Evolutionary conservation across 1,140 invertebrate species (phyloP), one percentile per base, ranked within the genome.

Genomic region (Plutomurus gul): DNA sequence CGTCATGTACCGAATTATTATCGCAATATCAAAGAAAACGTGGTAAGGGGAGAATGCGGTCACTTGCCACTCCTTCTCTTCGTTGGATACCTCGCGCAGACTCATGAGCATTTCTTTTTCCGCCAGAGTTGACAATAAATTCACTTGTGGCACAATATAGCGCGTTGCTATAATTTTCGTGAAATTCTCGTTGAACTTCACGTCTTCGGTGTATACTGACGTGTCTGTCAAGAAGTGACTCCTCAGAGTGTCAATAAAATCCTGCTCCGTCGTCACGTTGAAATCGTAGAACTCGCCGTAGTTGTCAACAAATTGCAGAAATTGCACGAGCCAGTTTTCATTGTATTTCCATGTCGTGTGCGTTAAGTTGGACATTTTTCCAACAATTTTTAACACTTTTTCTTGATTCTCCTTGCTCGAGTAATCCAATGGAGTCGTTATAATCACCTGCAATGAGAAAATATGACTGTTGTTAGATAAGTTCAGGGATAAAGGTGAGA

Each of bases 41-140:
- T 96, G 96, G 83, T 95, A 96, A 0, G 95, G 95, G 88, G 97
- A 95, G 84, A 96, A 97, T 0, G 96, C 94, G 6, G 92, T 95
- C 10, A 56, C 47, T 18, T 76, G 20, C 33, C 36, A 40, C 6
- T 22, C 70, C 4, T 40, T 51, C 10, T 10, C 25, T 1, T 27
- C 91, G 88, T 5, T 94, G 94, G 7, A 93, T 77, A 91, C 85
- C 73, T 95, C 88, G 13, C 10, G 86, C 60, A 91, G 91, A 79
- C 91, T 90, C 0, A 96, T 92, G 92, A 98, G 96, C 79, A 95
- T 93, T 84, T 95, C 95, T 84, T 96, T 95, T 78, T 94, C 92
- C 84, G 95, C 95, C 0, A 94, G 94, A 37, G 95, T 93, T 36
- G 91, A 93, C 0, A 5, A 7, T 4, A 97, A 93, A 82, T 96